Conservation (phyloP, 2,113 vertebrate genomes). For the Marmota flaviventris region DNA sequence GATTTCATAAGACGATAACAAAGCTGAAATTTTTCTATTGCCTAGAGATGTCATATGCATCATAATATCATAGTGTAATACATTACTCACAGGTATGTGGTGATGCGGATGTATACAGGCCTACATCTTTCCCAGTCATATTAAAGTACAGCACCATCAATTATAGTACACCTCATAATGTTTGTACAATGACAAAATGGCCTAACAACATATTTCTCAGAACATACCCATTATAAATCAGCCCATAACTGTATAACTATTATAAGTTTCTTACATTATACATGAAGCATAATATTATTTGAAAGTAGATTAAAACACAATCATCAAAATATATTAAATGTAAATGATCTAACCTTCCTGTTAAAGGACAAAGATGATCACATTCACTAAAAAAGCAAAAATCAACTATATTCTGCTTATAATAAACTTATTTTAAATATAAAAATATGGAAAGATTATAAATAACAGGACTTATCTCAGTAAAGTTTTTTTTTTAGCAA, state of each 20-base stretch:
- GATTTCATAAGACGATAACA: too few relatives aligned
- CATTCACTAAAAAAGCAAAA: not conserved
- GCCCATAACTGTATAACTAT: not conserved
- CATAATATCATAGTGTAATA: not conserved
- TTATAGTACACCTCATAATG: not conserved
- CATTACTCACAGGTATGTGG: not conserved
- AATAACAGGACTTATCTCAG: not conserved
- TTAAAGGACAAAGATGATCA: not conserved
- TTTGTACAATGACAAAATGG: not conserved
- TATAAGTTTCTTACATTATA: not conserved
- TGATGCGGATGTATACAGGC: too few relatives aligned
- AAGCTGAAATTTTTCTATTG: too few relatives aligned
- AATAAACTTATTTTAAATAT: not conserved
- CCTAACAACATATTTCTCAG: not conserved
- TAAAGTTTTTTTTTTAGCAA: not conserved
- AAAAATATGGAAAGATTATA: not conserved
- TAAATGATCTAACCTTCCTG: not conserved
- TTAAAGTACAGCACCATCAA: not conserved
- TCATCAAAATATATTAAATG: not conserved
- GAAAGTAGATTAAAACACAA: constrained; percentile 21
- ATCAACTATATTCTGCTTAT: not conserved
- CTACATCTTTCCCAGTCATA: not conserved
- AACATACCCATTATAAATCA: not conserved
- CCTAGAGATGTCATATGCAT: too few relatives aligned
- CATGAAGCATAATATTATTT: not conserved